These are phyloP conservation scores for Achatina immaculata DNA, from an alignment of 1,140 invertebrate genomes.

Conservation along the genomic window DNA sequence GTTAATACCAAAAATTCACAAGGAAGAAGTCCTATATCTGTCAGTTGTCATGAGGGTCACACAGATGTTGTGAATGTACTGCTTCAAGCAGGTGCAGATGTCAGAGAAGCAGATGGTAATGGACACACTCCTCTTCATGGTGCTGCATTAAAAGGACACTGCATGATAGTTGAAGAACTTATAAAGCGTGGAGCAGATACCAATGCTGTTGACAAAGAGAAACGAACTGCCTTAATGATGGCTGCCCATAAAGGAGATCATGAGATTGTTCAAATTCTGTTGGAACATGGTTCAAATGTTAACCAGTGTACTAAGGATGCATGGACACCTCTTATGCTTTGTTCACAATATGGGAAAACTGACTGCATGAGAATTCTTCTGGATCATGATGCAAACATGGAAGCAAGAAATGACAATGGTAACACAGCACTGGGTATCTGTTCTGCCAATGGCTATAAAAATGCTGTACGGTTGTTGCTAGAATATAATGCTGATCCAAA, in stretches of 20 bases:
- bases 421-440: constrained; percentile 15
- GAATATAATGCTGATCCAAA: neutral
- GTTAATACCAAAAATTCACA: constrained; percentile 28
- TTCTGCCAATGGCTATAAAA: constrained; percentile 13
- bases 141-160: constrained; percentile 22
- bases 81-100: neutral
- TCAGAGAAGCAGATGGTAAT: neutral
- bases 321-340: constrained; percentile 20
- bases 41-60: neutral
- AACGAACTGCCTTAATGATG: constrained; percentile 10
- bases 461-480: constrained; percentile 4
- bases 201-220: constrained; percentile 4
- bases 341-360: constrained; percentile 18
- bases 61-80: constrained; percentile 15
- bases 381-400: neutral
- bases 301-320: neutral
- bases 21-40: neutral
- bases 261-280: neutral
- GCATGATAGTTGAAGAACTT: neutral
- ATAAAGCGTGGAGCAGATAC: neutral
- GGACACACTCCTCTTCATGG: neutral
- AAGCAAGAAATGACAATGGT: neutral
- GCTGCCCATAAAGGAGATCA: constrained; percentile 22
- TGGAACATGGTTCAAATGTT: neutral
- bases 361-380: constrained; percentile 11